Evolutionary conservation across 30 jellyfish, hydroid and myxozoan species (phyloP).

Genomic region (Morbakka virulenta): DNA sequence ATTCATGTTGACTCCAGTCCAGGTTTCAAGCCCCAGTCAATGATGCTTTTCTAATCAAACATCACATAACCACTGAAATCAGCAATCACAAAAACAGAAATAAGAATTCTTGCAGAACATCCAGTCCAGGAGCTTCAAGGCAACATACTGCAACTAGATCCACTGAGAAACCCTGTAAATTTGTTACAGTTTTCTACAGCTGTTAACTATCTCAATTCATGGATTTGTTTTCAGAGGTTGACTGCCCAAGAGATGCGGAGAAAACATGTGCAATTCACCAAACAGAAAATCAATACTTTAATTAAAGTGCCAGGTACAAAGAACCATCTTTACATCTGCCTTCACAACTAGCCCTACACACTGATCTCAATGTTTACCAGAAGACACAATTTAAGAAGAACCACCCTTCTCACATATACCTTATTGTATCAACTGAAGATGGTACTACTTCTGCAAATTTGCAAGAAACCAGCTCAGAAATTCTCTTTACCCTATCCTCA

Average conservation of each 20-base stretch:
- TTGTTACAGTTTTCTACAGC: slow-evolving; percentile 13
- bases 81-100: too few species aligned
- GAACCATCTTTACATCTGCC: too few species aligned
- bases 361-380: too few species aligned
- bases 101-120: slow-evolving; percentile 46
- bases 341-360: too few species aligned
- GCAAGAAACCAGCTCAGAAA: too few species aligned
- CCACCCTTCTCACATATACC: too few species aligned
- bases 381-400: too few species aligned
- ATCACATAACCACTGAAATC: slow-evolving; percentile 19
- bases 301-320: too few species aligned
- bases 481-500: too few species aligned
- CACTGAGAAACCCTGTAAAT: neutral
- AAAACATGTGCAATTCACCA: slow-evolving; percentile 43
- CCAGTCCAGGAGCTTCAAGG: slow-evolving; percentile 36
- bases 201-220: slow-evolving; percentile 21
- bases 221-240: slow-evolving; percentile 15
- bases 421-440: too few species aligned
- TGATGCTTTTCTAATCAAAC: neutral
- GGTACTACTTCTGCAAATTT: too few species aligned
- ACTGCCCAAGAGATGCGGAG: slow-evolving; percentile 31
- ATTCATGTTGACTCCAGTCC: too few species aligned
- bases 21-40: slow-evolving; percentile 15
- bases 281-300: neutral
- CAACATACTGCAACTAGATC: slow-evolving; percentile 34